These are phyloP conservation scores for Harmothoe impar DNA, from an alignment of 2,888 invertebrate genomes.

Conservation along the genomic window DNA sequence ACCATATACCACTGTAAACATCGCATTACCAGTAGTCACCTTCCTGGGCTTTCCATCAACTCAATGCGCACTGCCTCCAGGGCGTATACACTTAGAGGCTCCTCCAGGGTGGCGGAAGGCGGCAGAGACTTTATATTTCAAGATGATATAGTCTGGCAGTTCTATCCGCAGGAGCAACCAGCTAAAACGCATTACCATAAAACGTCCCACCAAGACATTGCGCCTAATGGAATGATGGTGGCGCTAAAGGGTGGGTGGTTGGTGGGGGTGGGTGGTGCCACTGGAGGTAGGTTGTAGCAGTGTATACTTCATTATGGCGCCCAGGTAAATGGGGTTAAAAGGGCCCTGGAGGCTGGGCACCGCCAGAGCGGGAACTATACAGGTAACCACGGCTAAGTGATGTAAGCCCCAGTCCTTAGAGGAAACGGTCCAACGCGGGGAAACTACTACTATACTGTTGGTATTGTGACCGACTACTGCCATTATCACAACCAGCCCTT, in stretches of 20 bases:
- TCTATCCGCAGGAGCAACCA: slow-evolving; percentile 6
- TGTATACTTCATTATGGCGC: not conserved
- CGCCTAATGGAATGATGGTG: slow-evolving; percentile 14
- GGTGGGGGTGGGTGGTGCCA: not conserved
- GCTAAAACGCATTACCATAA: slow-evolving; percentile 29
- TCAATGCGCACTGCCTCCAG: not conserved
- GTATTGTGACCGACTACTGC: too few relatives aligned
- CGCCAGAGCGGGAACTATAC: not conserved
- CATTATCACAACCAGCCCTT: too few relatives aligned
- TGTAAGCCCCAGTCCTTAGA: not conserved
- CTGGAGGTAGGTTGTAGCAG: not conserved
- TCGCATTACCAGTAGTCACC: not conserved
- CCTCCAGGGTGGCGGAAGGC: slow-evolving; percentile 5
- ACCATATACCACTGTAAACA: not conserved
- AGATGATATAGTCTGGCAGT: slow-evolving; percentile 12
- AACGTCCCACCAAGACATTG: slow-evolving; percentile 6
- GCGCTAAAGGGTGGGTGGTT: not conserved
- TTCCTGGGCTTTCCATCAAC: not conserved
- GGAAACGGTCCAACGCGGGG: too few relatives aligned
- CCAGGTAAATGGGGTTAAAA: slow-evolving; percentile 29
- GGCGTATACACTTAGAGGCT: not conserved
- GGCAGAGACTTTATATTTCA: not conserved
- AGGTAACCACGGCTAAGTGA: slow-evolving; percentile 2
- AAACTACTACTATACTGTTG: too few relatives aligned
- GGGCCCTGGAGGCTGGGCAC: not conserved